phyloP scores from a whole-genome alignment of 2,888 invertebrate species.

The Branchipolynoe longqiensis region DNA sequence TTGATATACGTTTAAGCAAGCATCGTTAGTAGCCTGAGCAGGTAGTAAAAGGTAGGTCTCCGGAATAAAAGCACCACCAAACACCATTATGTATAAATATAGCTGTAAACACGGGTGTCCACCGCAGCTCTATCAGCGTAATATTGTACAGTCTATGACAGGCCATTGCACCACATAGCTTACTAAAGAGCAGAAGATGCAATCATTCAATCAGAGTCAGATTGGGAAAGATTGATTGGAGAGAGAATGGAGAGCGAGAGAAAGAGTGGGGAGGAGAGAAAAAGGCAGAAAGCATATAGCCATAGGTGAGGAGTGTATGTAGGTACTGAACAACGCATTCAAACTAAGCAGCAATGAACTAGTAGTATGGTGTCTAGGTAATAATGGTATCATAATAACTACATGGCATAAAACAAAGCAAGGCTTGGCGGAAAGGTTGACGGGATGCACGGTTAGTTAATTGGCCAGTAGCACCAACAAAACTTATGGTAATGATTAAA shows the following conservation, averaged over 20 bases:
- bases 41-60: background rate
- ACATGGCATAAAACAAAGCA: constrained; percentile 57
- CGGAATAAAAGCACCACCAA: constrained; percentile 34
- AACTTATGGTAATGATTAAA: constrained; percentile 59
- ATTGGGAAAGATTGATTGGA: constrained; percentile 17
- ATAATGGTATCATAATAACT: constrained; percentile 53
- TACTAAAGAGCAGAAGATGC: constrained; percentile 53
- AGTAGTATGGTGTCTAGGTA: constrained; percentile 51
- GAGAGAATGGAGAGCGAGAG: constrained; percentile 37
- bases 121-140: constrained; percentile 29
- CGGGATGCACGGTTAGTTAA: constrained; percentile 55
- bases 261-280: constrained; percentile 20
- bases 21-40: constrained; percentile 15
- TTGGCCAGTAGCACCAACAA: constrained; percentile 60
- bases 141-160: constrained; percentile 51
- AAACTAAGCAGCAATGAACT: constrained; percentile 53
- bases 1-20: constrained; percentile 52
- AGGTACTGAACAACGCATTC: constrained; percentile 57
- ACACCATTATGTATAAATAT: constrained; percentile 46
- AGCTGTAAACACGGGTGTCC: background rate
- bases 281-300: constrained; percentile 47
- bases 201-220: constrained; percentile 54
- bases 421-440: constrained; percentile 54
- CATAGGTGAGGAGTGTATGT: constrained; percentile 26
- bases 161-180: constrained; percentile 48